Percentiles rank a stretch among this genome's conserved stretches.
Evolutionary conservation across 2,888 invertebrate species (phyloP).

Genomic region (Agrotis ipsilon): DNA sequence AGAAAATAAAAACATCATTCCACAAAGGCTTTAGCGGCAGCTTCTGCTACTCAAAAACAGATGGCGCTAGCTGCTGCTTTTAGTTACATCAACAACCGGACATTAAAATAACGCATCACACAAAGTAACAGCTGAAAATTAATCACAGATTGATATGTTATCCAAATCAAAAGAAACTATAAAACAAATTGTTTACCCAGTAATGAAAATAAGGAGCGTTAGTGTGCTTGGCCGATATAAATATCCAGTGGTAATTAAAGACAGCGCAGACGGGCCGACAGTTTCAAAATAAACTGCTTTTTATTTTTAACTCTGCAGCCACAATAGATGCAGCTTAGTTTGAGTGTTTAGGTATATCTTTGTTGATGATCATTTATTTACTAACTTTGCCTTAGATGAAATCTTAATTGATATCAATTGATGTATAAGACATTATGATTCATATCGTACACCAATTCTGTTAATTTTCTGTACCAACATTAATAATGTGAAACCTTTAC

Average conservation of each 20-base stretch:
- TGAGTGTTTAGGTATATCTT: slow-evolving; percentile 61
- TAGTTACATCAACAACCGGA: slow-evolving; percentile 10
- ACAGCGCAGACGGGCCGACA: slow-evolving; percentile 77
- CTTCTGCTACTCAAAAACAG: slow-evolving; percentile 30
- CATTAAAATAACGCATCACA: slow-evolving; percentile 32
- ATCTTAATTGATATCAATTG: not conserved
- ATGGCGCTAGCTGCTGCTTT: slow-evolving; percentile 46
- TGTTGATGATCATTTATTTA: slow-evolving; percentile 53
- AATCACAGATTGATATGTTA: slow-evolving; percentile 65
- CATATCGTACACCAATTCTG: not conserved
- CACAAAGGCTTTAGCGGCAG: slow-evolving; percentile 6
- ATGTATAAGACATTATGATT: slow-evolving; percentile 8
- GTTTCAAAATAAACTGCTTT: slow-evolving; percentile 78
- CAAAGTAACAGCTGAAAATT: slow-evolving; percentile 57
- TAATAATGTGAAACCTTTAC: not conserved
- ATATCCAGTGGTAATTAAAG: slow-evolving; percentile 79
- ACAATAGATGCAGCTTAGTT: slow-evolving; percentile 74
- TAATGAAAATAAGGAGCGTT: slow-evolving; percentile 75
- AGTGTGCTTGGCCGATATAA: slow-evolving; percentile 74
- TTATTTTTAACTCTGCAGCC: slow-evolving; percentile 76
- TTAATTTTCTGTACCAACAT: not conserved
- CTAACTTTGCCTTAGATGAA: not conserved
- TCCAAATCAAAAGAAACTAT: slow-evolving; percentile 67
- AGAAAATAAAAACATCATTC: not conserved
- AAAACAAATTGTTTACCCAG: slow-evolving; percentile 77